Evolutionary conservation across 2,113 vertebrate species (phyloP), one percentile per base, ranked within the genome.

Genomic region (Chloropsis hardwickii): DNA sequence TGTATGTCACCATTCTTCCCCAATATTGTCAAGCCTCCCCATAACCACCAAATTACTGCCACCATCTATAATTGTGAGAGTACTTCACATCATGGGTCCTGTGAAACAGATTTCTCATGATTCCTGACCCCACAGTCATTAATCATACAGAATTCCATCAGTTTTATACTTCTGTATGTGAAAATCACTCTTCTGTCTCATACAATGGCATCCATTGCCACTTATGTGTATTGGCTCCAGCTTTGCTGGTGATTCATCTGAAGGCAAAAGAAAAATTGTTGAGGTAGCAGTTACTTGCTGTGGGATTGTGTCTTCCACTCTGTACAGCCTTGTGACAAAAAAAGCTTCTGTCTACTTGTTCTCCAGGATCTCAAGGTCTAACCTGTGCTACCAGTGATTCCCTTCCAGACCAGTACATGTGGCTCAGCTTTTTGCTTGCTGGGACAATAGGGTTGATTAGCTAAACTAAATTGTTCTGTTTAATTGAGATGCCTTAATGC

Each of bases 401-500:
- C 69, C 56, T 76, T 86, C n/a, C 80, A 83, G 51, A 53, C 60
- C 60, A 50, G 27, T 82, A 54, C 7, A 3, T 24, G 48, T 51
- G 31, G 47, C 82, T 93, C 76, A 90, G 85, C 64, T 60, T 78
- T 95, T 74, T 90, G 20, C 90, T 94, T 81, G 64, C 53, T 42
- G 56, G 45, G 35, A 96, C 92, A 96, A 93, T 93, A 72, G 72
- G 65, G 48, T 40, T 96, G 95, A 96, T 96, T 90, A 95, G 90
- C 86, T 81, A 78, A 94, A 94, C 77, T 28, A 91, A 92, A 81
- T 86, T 85, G 82, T 93, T 94, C 85, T 79, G n/a, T 82, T 78
- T 64, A 84, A 90, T 79, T 93, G 95, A 93, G 90, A 92, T 90
- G 15, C 82, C 88, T 93, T 94, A 90, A 90, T 67, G 57, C 72